These are phyloP conservation scores for Thera obeliscata DNA, from an alignment of 2,888 invertebrate species.

Conservation along the genomic window DNA sequence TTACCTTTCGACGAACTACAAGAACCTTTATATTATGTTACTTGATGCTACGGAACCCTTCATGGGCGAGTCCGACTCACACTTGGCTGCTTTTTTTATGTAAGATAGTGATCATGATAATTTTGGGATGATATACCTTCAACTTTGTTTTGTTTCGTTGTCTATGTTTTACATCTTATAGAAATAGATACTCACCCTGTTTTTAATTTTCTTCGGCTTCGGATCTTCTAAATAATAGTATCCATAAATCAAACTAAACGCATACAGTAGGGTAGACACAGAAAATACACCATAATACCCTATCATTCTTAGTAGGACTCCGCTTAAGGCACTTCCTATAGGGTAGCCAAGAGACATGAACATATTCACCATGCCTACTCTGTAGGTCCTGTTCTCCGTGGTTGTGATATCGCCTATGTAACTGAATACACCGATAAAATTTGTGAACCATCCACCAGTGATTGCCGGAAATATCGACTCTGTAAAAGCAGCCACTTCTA, in stretches of 20 bases:
- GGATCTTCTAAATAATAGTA: slow-evolving; percentile 88
- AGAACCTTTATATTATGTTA: no score
- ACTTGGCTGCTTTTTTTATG: no score
- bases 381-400: slow-evolving; percentile 90
- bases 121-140: no score
- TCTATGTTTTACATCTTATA: not conserved
- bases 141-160: no score
- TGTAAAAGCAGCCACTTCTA: slow-evolving; percentile 90
- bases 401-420: slow-evolving; percentile 94
- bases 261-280: slow-evolving; percentile 88
- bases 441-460: slow-evolving; percentile 94
- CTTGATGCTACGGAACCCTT: no score
- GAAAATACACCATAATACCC: slow-evolving; percentile 93
- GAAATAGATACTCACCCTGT: slow-evolving; percentile 41
- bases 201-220: slow-evolving; percentile 57
- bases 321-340: slow-evolving; percentile 93
- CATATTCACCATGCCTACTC: slow-evolving; percentile 94
- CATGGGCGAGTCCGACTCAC: no score
- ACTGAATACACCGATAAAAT: slow-evolving; percentile 94
- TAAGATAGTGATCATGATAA: no score
- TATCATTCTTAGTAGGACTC: slow-evolving; percentile 87
- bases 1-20: no score
- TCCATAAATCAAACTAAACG: slow-evolving; percentile 90
- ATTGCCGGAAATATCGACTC: slow-evolving; percentile 92
- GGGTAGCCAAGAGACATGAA: slow-evolving; percentile 94